These are phyloP conservation scores for Nothoprocta pentlandii DNA, from an alignment of 2,113 vertebrate genomes.

Conservation along the genomic window DNA sequence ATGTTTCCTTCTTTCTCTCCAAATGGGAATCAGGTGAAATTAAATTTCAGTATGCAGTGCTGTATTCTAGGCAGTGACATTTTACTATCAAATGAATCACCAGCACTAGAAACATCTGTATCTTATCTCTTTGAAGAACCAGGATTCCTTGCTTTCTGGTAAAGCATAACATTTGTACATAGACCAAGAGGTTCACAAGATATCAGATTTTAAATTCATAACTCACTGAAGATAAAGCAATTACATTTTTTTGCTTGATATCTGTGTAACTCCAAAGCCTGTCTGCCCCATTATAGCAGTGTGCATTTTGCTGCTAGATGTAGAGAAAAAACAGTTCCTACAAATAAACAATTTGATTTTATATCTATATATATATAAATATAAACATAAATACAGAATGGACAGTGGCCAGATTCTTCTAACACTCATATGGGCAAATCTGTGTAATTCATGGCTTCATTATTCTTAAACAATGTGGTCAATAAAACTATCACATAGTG, in stretches of 20 bases:
- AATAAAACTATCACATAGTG: background rate
- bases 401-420: background rate
- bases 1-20: background rate
- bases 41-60: background rate
- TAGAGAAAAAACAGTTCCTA: background rate
- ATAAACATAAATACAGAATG: background rate
- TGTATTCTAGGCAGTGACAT: conserved; percentile 22
- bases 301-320: background rate
- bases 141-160: conserved; percentile 11
- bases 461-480: background rate
- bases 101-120: conserved; percentile 46
- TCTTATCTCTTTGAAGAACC: conserved; percentile 20
- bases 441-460: background rate
- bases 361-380: too few relatives aligned
- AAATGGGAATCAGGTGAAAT: conserved; percentile 46
- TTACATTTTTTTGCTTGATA: background rate
- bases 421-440: background rate
- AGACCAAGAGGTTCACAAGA: background rate
- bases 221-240: background rate
- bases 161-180: background rate
- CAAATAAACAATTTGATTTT: background rate
- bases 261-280: background rate
- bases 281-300: background rate
- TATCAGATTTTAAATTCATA: conserved; percentile 1
- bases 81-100: conserved; percentile 28